Conservation (phyloP, 2,888 invertebrate genomes). For the Rhorus exstirpatorius region DNA sequence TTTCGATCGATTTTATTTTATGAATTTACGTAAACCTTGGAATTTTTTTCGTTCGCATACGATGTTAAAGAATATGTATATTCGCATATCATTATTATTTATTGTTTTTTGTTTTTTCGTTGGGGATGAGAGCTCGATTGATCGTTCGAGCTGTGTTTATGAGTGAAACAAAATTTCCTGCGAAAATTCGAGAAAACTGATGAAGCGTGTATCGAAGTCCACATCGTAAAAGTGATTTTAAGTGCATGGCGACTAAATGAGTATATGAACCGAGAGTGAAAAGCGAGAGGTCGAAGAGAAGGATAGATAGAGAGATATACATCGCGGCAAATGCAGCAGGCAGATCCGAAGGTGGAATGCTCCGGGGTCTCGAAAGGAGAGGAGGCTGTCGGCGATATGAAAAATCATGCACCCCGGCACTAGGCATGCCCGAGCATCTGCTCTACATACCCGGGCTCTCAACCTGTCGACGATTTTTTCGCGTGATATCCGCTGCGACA, state of each 20-base stretch:
- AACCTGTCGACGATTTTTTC: constrained; percentile 73
- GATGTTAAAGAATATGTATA: too few relatives aligned
- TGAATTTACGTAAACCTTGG: too few relatives aligned
- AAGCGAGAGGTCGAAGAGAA: constrained; percentile 54
- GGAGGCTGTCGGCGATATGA: constrained; percentile 83
- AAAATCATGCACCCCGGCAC: constrained; percentile 83
- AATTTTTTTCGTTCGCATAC: too few relatives aligned
- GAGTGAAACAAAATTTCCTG: too few relatives aligned
- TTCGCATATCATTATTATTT: too few relatives aligned
- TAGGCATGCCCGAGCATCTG: constrained; percentile 80
- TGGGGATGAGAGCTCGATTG: too few relatives aligned
- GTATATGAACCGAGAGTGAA: constrained; percentile 51
- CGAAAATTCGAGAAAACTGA: not conserved
- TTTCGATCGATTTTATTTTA: too few relatives aligned
- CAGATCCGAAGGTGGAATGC: constrained; percentile 80
- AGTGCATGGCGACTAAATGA: constrained; percentile 15
- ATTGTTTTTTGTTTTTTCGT: too few relatives aligned
- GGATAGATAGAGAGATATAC: constrained; percentile 47
- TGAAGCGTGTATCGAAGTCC: not conserved
- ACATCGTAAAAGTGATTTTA: not conserved
- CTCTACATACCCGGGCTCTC: constrained; percentile 84
- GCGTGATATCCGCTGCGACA: not conserved
- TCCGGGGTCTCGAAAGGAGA: constrained; percentile 78
- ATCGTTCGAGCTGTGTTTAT: too few relatives aligned
- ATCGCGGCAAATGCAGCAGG: constrained; percentile 66